phyloP scores from a whole-genome alignment of 1,140 invertebrate genomes.

The Drosophila nikananu region DNA sequence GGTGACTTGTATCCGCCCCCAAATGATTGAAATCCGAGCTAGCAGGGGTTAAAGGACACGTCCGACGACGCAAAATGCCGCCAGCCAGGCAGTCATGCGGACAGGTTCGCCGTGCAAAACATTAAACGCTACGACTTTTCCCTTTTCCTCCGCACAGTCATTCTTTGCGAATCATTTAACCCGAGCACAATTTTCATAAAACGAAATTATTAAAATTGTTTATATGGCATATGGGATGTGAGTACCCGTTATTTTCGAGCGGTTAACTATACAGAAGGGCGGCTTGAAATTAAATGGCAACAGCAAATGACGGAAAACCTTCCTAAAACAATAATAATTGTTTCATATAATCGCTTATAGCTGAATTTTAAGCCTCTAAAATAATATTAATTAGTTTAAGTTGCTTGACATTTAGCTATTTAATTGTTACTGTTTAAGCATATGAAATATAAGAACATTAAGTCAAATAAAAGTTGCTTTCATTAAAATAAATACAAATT shows the following conservation, averaged over 20 bases:
- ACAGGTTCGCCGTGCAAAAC: conserved; percentile 58
- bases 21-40: conserved; percentile 58
- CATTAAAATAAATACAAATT: not conserved
- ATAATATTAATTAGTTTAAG: not conserved
- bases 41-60: conserved; percentile 6
- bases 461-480: not conserved
- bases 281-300: conserved; percentile 46
- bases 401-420: not conserved
- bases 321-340: not conserved
- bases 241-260: conserved; percentile 44
- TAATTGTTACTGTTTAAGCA: not conserved
- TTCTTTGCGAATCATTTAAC: conserved; percentile 82
- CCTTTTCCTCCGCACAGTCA: conserved; percentile 29
- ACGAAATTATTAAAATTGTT: conserved; percentile 83
- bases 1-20: conserved; percentile 12
- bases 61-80: conserved; percentile 7
- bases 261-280: conserved; percentile 14
- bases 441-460: not conserved
- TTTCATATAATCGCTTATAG: not conserved
- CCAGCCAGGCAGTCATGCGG: conserved; percentile 19
- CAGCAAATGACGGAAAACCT: not conserved
- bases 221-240: conserved; percentile 45
- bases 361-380: not conserved
- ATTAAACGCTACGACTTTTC: conserved; percentile 74
- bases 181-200: conserved; percentile 78